Percentiles rank a stretch among this genome's conserved stretches.
Evolutionary conservation across 64 coral and sea anemone species (phyloP).

Genomic region (Montipora sp.): DNA sequence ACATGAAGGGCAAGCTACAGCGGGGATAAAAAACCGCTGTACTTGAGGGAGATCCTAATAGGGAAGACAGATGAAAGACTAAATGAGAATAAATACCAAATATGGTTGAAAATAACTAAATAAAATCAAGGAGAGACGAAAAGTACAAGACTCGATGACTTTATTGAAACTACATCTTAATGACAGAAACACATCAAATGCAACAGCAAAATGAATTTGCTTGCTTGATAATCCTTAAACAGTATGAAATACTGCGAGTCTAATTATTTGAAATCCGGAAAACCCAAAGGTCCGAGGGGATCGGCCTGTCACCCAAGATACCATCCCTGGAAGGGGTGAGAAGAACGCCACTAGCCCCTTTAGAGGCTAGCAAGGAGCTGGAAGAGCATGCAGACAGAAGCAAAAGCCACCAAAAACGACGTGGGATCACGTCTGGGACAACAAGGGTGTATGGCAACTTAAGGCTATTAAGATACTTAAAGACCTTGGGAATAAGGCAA

Average conservation of each 20-base stretch:
- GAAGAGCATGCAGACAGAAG: constrained; percentile 10
- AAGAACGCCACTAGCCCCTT: constrained; percentile 25
- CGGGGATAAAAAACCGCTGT: constrained; percentile 43
- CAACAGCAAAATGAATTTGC: not conserved
- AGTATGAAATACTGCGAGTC: not conserved
- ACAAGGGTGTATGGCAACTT: not conserved
- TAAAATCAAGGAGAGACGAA: not conserved
- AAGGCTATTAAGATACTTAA: no score
- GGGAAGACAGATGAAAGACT: not conserved
- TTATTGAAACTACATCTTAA: not conserved
- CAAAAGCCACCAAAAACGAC: constrained; percentile 58
- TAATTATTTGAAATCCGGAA: constrained; percentile 16
- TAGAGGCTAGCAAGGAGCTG: constrained; percentile 10
- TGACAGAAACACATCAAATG: not conserved
- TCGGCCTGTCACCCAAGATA: constrained; percentile 8
- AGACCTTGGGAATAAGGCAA: no score
- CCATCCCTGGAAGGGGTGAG: constrained; percentile 6
- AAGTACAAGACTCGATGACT: not conserved
- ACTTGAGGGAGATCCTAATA: constrained; percentile 34
- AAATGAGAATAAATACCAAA: not conserved
- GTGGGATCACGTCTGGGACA: constrained; percentile 19
- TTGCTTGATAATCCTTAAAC: not conserved
- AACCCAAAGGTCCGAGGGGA: constrained; percentile 63
- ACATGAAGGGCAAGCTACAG: constrained; percentile 46
- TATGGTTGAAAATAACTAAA: not conserved